phyloP scores from a whole-genome alignment of 2,888 invertebrate species.

The Busseola fusca region DNA sequence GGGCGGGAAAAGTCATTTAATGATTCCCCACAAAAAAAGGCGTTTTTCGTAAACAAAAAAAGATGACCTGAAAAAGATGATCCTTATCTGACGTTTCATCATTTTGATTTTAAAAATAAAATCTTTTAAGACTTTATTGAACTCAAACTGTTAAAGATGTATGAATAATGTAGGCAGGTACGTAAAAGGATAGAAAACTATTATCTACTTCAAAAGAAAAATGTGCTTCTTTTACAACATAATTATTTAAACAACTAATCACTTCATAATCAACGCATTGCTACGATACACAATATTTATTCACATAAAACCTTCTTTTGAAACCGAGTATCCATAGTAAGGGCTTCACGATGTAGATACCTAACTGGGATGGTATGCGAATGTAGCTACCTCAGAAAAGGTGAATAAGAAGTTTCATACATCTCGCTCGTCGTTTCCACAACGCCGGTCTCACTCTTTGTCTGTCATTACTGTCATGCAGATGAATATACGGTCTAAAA shows the following conservation, averaged over 20 bases:
- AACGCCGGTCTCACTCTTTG: conserved; percentile 27
- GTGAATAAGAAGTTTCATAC: conserved; percentile 46
- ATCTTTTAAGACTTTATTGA: neutral
- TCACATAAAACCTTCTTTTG: neutral
- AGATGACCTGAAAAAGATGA: too few species aligned
- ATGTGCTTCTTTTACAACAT: neutral
- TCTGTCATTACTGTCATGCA: conserved; percentile 34
- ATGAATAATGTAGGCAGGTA: neutral
- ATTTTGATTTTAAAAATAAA: too few species aligned
- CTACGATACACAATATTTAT: neutral
- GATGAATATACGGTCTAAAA: conserved; percentile 36
- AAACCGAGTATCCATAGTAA: conserved; percentile 27
- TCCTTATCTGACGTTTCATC: too few species aligned
- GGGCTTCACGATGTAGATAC: conserved; percentile 24
- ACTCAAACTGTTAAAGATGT: neutral
- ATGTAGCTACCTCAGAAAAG: conserved; percentile 31
- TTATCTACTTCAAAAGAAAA: neutral
- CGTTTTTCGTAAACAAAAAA: too few species aligned
- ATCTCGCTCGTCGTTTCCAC: conserved; percentile 37
- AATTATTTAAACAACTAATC: neutral
- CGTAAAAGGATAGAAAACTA: neutral
- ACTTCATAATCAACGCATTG: neutral
- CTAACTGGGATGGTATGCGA: conserved; percentile 38
- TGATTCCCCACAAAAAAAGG: too few species aligned
- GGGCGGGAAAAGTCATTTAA: too few species aligned